phyloP scores from a whole-genome alignment of 2,888 invertebrate genomes.

The Drosophila formosana region DNA sequence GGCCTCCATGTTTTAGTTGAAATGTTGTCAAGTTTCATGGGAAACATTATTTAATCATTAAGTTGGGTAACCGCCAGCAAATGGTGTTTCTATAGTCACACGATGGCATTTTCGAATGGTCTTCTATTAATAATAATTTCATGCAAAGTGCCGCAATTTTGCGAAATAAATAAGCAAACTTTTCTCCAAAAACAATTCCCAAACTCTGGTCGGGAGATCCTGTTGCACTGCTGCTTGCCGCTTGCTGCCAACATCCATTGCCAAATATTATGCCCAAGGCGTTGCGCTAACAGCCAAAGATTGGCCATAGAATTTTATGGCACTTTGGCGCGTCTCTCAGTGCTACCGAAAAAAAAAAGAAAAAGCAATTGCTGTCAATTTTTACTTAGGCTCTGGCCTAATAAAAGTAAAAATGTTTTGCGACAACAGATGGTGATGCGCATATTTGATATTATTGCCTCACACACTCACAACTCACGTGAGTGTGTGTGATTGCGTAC shows the following conservation, averaged over 20 bases:
- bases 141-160: conserved; percentile 50
- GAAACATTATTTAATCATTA: conserved; percentile 42
- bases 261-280: conserved; percentile 65
- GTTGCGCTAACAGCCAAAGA: conserved; percentile 72
- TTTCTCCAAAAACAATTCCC: conserved; percentile 42
- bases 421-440: conserved; percentile 72
- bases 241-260: conserved; percentile 28
- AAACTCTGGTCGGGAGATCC: conserved; percentile 23
- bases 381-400: conserved; percentile 62
- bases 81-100: conserved; percentile 31
- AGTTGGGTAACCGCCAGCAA: conserved; percentile 31
- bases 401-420: conserved; percentile 62
- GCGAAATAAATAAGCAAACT: conserved; percentile 54
- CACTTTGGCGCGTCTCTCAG: conserved; percentile 59
- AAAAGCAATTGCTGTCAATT: conserved; percentile 75
- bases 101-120: conserved; percentile 27
- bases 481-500: conserved; percentile 4
- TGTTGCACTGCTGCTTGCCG: conserved; percentile 39
- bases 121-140: conserved; percentile 57
- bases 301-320: conserved; percentile 74
- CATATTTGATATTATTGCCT: conserved; percentile 71
- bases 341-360: conserved; percentile 18
- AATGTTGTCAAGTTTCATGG: conserved; percentile 5
- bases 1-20: not conserved
- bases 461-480: conserved; percentile 9